A percentile compares a stretch with the other conserved stretches of the same genome.
These are phyloP conservation scores for Baryphthengus martii DNA, from an alignment of 2,113 vertebrate genomes.

Conservation along the genomic window DNA sequence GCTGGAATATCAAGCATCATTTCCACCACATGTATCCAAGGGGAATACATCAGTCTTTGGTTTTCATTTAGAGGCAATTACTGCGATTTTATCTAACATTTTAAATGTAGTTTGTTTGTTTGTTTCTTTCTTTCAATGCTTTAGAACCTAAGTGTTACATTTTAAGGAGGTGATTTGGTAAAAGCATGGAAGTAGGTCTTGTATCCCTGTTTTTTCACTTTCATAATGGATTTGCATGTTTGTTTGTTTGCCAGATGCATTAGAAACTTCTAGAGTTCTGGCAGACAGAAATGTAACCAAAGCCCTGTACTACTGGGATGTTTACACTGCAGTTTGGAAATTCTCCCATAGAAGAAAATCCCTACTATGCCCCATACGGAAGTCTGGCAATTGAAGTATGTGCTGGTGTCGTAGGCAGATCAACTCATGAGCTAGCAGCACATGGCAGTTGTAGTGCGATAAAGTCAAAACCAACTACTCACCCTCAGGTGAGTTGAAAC, in stretches of 20 bases:
- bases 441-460: neutral
- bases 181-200: neutral
- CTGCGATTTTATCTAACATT: neutral
- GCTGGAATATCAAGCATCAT: neutral
- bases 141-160: neutral
- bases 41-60: neutral
- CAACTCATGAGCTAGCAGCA: neutral
- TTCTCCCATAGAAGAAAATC: neutral
- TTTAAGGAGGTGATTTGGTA: neutral
- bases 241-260: neutral
- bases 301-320: neutral
- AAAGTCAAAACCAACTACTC: neutral
- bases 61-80: neutral
- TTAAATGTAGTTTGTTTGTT: neutral
- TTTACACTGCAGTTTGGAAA: neutral
- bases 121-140: neutral
- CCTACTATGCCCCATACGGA: neutral
- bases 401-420: neutral
- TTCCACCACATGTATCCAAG: neutral
- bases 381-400: neutral
- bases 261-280: neutral
- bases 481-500: neutral
- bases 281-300: neutral
- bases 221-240: neutral
- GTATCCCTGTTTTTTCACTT: neutral